Conservation (phyloP, 2,113 vertebrate genomes). For the Rynchops niger region DNA sequence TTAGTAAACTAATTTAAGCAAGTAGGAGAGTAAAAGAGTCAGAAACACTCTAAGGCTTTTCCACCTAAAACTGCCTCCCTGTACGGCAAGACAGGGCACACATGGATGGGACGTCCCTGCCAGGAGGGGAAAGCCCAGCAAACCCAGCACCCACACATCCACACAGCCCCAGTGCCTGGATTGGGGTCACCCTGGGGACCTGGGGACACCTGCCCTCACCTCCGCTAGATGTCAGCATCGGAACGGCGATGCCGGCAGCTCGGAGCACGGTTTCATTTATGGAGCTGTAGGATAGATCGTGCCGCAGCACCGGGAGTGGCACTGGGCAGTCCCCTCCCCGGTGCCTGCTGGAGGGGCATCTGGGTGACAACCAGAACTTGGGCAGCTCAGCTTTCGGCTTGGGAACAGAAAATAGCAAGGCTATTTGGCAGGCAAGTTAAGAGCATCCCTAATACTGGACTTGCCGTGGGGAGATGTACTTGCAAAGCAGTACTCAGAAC, state of each 20-base stretch:
- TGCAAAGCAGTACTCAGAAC: not conserved
- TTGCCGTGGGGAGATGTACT: fast-evolving
- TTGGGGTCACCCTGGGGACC: fast-evolving
- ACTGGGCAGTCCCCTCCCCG: not conserved
- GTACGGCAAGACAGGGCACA: fast-evolving
- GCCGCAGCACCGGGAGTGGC: not conserved
- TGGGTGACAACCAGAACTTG: not conserved
- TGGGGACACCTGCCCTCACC: not conserved
- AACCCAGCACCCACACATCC: not conserved
- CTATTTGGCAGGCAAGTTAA: not conserved
- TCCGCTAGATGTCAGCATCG: conserved; percentile 36
- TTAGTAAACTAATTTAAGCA: not conserved
- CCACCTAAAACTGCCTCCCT: not conserved
- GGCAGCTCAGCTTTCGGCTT: not conserved
- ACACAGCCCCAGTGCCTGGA: not conserved
- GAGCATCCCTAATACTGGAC: not conserved
- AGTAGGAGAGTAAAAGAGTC: not conserved
- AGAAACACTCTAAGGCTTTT: not conserved
- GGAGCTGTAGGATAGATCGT: fast-evolving
- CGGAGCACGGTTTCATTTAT: fast-evolving
- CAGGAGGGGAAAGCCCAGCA: not conserved
- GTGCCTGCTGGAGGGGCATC: not conserved
- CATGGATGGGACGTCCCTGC: not conserved
- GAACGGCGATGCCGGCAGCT: not conserved
- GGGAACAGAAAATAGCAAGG: not conserved